Evolutionary conservation across 2,888 invertebrate species (phyloP), one percentile per base, ranked within the genome.

Genomic region (Athalia cordata): DNA sequence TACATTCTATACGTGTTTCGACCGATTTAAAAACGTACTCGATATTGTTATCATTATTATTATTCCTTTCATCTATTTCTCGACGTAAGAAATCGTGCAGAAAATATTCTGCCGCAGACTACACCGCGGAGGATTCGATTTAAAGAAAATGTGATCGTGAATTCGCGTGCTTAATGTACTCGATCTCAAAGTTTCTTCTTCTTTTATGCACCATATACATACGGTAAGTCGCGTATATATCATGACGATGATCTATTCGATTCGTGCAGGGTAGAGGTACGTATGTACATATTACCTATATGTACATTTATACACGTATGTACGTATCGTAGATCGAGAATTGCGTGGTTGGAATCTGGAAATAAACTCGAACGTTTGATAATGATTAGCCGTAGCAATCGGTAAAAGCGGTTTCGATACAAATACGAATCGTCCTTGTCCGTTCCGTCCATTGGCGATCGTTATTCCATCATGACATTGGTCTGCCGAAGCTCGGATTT

Each of bases 311-410:
- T 29, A 29, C 29, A 29, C 29, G 29, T 29, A 2, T 29, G 29
- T 29, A 29, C 1, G 29, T 29, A 29, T 29, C 29, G 29, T 29
- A 2, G 0, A 29, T 29, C 29, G 29, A 29, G 29, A 29, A 29
- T 62, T 62, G 29, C 50, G 72, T 59, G 59, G n/a, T 59, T 57
- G 43, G 79, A 64, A 62, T 81, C 81, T 81, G 81, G 83, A 81
- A 83, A 81, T 81, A 84, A 79, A 79, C 64, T 43, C 70, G 50
- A 29, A 77, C 77, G 78, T 66, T 81, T 80, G 79, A 82, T 82
- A 83, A 83, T 83, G 85, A 87, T 85, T 85, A 84, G 83, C 84
- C 80, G 75, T 75, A 75, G 57, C 79, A 81, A 80, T 84, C 79
- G 82, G 78, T 78, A 82, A 29, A 29, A 80, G 79, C 80, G 80